phyloP scores from a whole-genome alignment of 1,140 invertebrate species.

The Musca domestica region DNA sequence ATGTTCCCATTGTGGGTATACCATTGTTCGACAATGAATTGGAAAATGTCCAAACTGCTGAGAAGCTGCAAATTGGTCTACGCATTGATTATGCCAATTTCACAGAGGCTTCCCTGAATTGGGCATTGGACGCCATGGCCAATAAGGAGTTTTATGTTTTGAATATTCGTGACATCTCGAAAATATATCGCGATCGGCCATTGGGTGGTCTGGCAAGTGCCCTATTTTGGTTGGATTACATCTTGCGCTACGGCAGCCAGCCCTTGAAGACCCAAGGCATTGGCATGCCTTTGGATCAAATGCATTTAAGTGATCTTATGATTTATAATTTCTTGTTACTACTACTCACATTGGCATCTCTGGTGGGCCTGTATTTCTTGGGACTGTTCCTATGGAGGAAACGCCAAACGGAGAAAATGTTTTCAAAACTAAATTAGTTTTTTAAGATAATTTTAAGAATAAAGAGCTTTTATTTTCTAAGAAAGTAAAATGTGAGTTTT shows the following conservation, averaged over 20 bases:
- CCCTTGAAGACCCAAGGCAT: constrained; percentile 38
- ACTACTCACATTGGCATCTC: constrained; percentile 18
- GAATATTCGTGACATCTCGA: constrained; percentile 54
- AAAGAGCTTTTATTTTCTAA: not conserved
- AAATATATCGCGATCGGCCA: constrained; percentile 59
- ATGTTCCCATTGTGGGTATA: constrained; percentile 58
- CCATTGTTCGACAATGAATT: constrained; percentile 55
- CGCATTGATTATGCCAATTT: constrained; percentile 39
- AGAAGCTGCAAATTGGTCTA: constrained; percentile 36
- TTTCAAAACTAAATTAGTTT: constrained; percentile 38
- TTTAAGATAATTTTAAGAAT: not conserved
- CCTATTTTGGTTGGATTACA: constrained; percentile 64
- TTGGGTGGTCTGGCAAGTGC: constrained; percentile 58
- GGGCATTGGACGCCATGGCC: constrained; percentile 41
- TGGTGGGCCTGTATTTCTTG: constrained; percentile 28
- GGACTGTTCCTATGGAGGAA: constrained; percentile 30
- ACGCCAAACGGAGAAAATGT: constrained; percentile 29
- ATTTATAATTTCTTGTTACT: constrained; percentile 35
- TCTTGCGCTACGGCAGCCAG: constrained; percentile 59
- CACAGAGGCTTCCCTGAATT: constrained; percentile 36
- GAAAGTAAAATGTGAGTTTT: too few species aligned
- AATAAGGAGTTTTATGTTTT: constrained; percentile 38
- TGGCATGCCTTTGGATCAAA: constrained; percentile 36
- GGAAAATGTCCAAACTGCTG: constrained; percentile 50
- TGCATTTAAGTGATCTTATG: constrained; percentile 44